Evolutionary conservation across 2,797 vertebrate genomes (phyloP).

Genomic region (Schizopygopsis malacanthus): DNA sequence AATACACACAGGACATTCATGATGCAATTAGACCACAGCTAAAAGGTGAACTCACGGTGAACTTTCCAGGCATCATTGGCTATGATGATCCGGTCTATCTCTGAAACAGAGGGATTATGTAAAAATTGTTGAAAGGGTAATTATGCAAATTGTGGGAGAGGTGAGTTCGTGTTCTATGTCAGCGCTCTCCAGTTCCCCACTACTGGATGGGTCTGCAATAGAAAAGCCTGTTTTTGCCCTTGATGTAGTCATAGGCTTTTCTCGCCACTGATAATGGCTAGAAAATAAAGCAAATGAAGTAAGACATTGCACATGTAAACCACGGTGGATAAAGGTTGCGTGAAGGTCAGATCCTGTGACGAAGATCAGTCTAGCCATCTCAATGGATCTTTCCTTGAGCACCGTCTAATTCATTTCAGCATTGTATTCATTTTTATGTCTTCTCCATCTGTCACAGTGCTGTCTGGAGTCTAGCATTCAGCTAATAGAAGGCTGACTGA

Average conservation of each 20-base stretch:
- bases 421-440: slow-evolving; percentile 21
- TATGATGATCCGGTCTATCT: slow-evolving; percentile 20
- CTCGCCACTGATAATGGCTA: slow-evolving; percentile 5
- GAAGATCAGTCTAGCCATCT: not conserved
- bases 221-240: slow-evolving; percentile 17
- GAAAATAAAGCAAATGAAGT: not conserved
- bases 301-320: slow-evolving; percentile 8
- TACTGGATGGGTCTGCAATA: not conserved
- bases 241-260: slow-evolving; percentile 18
- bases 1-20: not conserved
- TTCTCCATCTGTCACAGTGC: not conserved
- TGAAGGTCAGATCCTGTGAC: slow-evolving; percentile 16
- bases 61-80: not conserved
- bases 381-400: slow-evolving; percentile 7
- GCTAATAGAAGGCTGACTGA: not conserved
- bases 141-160: slow-evolving; percentile 43
- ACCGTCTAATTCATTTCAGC: not conserved
- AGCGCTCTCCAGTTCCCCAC: not conserved
- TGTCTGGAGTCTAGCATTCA: slow-evolving; percentile 2
- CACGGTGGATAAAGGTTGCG: not conserved
- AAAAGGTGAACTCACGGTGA: slow-evolving; percentile 13
- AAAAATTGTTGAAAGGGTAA: slow-evolving; percentile 47
- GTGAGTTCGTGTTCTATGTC: slow-evolving; percentile 8
- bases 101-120: slow-evolving; percentile 50
- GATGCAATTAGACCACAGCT: slow-evolving; percentile 7